These are phyloP conservation scores for Gracilinanus agilis DNA, from an alignment of 2,113 vertebrate genomes.

Conservation along the genomic window DNA sequence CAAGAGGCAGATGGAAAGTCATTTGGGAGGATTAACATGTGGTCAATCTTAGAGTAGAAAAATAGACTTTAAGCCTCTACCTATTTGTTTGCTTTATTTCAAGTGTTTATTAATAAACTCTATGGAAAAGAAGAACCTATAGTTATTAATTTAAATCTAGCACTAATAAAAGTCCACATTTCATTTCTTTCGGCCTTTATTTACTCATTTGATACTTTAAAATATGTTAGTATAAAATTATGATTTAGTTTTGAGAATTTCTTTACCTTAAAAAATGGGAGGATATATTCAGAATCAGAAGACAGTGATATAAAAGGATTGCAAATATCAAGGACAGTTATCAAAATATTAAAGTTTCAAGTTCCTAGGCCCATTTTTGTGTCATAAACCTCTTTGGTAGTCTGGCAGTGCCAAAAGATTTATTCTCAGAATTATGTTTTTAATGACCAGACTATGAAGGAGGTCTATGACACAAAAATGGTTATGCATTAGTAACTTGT, in stretches of 20 bases:
- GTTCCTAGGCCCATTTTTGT: too few relatives aligned
- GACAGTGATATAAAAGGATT: background rate
- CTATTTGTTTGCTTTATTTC: too few relatives aligned
- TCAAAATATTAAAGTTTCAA: background rate
- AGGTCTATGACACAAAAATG: background rate
- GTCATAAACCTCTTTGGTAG: too few relatives aligned
- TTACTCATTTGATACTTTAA: background rate
- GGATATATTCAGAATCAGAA: background rate
- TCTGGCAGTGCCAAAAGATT: too few relatives aligned
- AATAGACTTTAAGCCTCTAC: background rate
- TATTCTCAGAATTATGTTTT: too few relatives aligned
- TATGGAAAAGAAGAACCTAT: too few relatives aligned
- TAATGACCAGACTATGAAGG: background rate
- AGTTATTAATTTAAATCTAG: too few relatives aligned
- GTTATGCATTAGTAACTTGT: background rate
- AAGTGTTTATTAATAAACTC: too few relatives aligned
- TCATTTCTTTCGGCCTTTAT: background rate
- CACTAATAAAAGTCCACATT: background rate
- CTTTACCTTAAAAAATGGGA: conserved; percentile 8
- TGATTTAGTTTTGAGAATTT: conserved; percentile 34
- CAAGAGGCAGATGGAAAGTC: conserved; percentile 7
- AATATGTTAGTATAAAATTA: background rate
- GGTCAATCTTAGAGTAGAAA: background rate
- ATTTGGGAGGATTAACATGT: background rate
- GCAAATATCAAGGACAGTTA: background rate